Evolutionary conservation across 1,140 invertebrate species (phyloP), one percentile per base, ranked within the genome.

Genomic region (Drosophila triauraria): DNA sequence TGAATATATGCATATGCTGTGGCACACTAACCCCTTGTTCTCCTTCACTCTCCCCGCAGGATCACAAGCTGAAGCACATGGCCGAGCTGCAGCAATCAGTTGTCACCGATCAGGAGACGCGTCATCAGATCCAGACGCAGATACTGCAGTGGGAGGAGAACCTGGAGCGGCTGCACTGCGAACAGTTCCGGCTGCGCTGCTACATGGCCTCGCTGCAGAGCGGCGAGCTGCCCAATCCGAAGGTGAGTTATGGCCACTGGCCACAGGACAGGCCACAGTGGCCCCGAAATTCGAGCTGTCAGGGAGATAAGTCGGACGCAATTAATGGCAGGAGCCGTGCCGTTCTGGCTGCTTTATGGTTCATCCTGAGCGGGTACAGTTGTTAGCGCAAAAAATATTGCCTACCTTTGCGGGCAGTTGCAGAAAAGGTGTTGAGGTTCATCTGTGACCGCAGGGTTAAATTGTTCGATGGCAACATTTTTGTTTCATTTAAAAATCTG

Each of bases 141-240:
- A 98, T 99, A 92, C 94, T 97, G 54, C 97, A 98, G 91, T 99
- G 98, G 97, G 98, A 99, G 87, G 98, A 99, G 92, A 99, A 99
- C 93, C 94, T 99, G 50, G 98, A 99, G 92, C 95, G 98, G 75
- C 94, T 99, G 82, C 98, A 99, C 93, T 99, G 98, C 93, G 98
- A 99, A 93, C 98, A 99, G 94, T 99, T 99, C 93, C 95, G 98
- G 68, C 94, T 99, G 35, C 95, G 98, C 62, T 99, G 98, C 93
- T 99, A 99, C 93, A 98, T 99, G 96, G 97, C 98, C 44, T 99
- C 98, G 84, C 94, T 99, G 69, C 98, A 99, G 93, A 98, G 97
- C 85, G 97, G 98, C 50, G 98, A 99, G 94, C 94, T 99, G 78
- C 98, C 98, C 42, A 99, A 99, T 94, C 98, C 98, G 42, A 99